A percentile compares a stretch with the other conserved stretches of the same genome.
phyloP scores from a whole-genome alignment of 2,888 invertebrate species.

The Boloria euphrosyne region DNA sequence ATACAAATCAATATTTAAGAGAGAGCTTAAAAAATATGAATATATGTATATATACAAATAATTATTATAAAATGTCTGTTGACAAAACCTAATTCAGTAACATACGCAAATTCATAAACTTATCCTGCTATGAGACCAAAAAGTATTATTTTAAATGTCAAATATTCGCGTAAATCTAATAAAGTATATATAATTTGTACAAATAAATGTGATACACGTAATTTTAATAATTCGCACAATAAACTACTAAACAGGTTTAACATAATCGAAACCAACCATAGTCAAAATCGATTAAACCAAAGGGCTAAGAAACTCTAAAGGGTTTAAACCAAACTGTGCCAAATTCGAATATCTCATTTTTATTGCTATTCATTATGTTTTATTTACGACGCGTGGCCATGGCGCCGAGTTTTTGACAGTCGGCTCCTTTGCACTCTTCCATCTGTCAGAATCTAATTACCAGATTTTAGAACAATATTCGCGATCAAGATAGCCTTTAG shows the following conservation, averaged over 20 bases:
- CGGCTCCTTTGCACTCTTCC: constrained; percentile 75
- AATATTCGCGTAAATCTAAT: too few species aligned
- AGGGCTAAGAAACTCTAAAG: constrained; percentile 23
- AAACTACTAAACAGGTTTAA: background rate
- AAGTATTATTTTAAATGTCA: too few species aligned
- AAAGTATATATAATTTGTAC: too few species aligned
- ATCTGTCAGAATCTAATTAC: constrained; percentile 81
- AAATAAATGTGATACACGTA: too few species aligned
- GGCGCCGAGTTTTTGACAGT: constrained; percentile 79
- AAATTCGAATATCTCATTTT: constrained; percentile 52
- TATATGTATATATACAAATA: too few species aligned
- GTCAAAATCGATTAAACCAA: constrained; percentile 9
- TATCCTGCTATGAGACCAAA: too few species aligned
- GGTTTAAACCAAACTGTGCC: constrained; percentile 42
- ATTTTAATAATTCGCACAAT: background rate
- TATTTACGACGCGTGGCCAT: constrained; percentile 67
- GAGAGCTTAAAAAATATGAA: too few species aligned
- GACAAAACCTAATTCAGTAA: too few species aligned
- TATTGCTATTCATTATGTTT: constrained; percentile 58
- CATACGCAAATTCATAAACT: too few species aligned
- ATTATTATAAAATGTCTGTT: too few species aligned
- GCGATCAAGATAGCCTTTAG: constrained; percentile 26
- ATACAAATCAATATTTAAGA: too few species aligned
- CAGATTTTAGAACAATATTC: constrained; percentile 40
- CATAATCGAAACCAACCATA: constrained; percentile 2